Base-by-base conservation (phyloP, 2,888 invertebrate genomes). In the Panopea generosa region DNA sequence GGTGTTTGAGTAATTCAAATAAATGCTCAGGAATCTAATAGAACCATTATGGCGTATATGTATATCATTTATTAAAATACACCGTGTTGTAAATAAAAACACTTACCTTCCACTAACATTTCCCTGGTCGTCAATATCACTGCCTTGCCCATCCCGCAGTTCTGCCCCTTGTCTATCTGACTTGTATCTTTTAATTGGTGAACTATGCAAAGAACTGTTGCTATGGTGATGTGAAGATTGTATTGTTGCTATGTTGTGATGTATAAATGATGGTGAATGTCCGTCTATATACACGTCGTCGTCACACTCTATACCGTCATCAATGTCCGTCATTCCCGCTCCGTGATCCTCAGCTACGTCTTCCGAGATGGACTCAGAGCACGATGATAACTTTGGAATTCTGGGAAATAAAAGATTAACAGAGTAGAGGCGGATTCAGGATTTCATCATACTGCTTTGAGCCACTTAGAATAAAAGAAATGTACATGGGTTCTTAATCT, bases 221-320 rank as follows among this genome's bases (percentile, higher is more conserved):
- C 47, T 43, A 33, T 38, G 55, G 38, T 29, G 33, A 4, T 33
- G 33, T 11, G 33, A 7, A 11, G 33, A 33, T n/a, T n/a, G n/a
- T n/a, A n/a, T n/a, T n/a, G n/a, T n/a, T n/a, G n/a, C n/a, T 33
- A 33, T 56, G 47, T 22, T 61, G 50, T 77, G 73, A 56, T 80
- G 80, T 33, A 80, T 76, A 53, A 80, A 76, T 38, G 67, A 63
- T 9, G 80, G 80, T 26, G 76, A 33, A n/a, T 76, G 76, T 53
- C 72, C 69, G 45, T 69, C 76, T 72, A 77, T 68, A n/a, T 67
- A 62, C 45, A 74, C 70, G 65, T 85, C 85, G 63, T 86, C 85
- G 65, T 85, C 86, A 82, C 85, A 86, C 73, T 88, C 88, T 59
- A 88, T 80, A 33, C 83, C 87, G 50, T 87, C 86, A 47, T 85